These are phyloP conservation scores for Euproctis similis DNA, from an alignment of 2,888 invertebrate species.

Conservation along the genomic window DNA sequence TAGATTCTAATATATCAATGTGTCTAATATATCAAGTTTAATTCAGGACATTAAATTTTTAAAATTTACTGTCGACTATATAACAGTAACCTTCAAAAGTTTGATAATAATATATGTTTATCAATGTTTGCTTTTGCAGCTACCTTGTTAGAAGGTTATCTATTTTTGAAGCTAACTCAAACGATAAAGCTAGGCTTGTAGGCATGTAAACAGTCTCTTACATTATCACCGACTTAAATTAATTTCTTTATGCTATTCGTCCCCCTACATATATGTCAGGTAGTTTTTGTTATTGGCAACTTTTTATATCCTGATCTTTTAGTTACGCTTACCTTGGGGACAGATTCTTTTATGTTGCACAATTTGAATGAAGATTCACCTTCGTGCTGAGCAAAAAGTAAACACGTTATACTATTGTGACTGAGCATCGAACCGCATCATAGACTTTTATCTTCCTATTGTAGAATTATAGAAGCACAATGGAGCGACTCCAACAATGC, in stretches of 20 bases:
- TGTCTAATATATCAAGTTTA: no score
- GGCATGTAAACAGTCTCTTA: constrained; percentile 9
- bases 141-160: constrained; percentile 27
- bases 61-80: no score
- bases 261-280: constrained; percentile 30
- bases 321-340: constrained; percentile 61
- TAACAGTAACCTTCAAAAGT: constrained; percentile 34
- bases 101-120: constrained; percentile 53
- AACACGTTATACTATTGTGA: constrained; percentile 61
- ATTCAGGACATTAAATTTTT: no score
- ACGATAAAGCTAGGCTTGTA: constrained; percentile 11
- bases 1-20: no score
- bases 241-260: constrained; percentile 10
- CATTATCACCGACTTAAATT: constrained; percentile 14
- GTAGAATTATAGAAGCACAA: constrained; percentile 61
- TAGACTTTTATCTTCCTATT: constrained; percentile 64
- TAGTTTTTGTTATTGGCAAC: constrained; percentile 20
- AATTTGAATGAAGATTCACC: constrained; percentile 57
- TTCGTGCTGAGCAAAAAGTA: constrained; percentile 62
- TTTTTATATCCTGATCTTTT: constrained; percentile 40
- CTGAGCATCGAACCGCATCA: constrained; percentile 62
- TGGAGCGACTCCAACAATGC: constrained; percentile 51
- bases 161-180: constrained; percentile 15
- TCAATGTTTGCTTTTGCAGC: constrained; percentile 50
- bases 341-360: constrained; percentile 65